Percentiles rank a stretch among this genome's conserved stretches.
Evolutionary conservation across 1,140 invertebrate genomes (phyloP).

Genomic region (Muscidifurax raptorellus): DNA sequence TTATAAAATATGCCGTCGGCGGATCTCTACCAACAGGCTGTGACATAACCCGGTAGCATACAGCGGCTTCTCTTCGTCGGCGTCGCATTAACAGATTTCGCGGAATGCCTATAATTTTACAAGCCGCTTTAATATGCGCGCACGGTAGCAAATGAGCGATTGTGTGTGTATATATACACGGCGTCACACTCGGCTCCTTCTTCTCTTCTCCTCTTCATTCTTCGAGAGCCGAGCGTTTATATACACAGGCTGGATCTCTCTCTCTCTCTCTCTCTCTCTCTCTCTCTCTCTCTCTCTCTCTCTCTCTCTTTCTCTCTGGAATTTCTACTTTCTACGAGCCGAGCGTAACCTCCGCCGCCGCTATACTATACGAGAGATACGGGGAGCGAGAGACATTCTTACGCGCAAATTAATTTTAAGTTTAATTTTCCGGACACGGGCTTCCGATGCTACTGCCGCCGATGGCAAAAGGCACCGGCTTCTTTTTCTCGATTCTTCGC

Average conservation of each 20-base stretch:
- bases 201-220: neutral
- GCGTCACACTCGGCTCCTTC: slow-evolving; percentile 5
- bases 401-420: slow-evolving; percentile 52
- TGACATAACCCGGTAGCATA: neutral
- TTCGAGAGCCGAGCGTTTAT: neutral
- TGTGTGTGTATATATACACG: neutral
- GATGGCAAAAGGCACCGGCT: neutral
- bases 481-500: slow-evolving; percentile 23
- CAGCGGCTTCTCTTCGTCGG: neutral
- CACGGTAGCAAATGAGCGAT: slow-evolving; percentile 59
- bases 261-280: neutral
- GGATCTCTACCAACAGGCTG: neutral
- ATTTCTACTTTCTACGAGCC: slow-evolving; percentile 55
- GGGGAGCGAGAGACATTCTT: slow-evolving; percentile 44
- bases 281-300: slow-evolving; percentile 36
- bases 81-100: slow-evolving; percentile 67
- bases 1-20: slow-evolving; percentile 15
- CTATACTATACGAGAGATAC: neutral
- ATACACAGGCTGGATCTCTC: neutral
- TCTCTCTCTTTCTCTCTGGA: slow-evolving; percentile 37
- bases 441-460: neutral
- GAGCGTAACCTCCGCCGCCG: slow-evolving; percentile 34
- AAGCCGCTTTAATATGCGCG: slow-evolving; percentile 70
- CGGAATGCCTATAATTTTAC: slow-evolving; percentile 73
- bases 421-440: slow-evolving; percentile 46